Conservation (phyloP, 2,888 invertebrate genomes). For the Phymatocera aterrima region DNA sequence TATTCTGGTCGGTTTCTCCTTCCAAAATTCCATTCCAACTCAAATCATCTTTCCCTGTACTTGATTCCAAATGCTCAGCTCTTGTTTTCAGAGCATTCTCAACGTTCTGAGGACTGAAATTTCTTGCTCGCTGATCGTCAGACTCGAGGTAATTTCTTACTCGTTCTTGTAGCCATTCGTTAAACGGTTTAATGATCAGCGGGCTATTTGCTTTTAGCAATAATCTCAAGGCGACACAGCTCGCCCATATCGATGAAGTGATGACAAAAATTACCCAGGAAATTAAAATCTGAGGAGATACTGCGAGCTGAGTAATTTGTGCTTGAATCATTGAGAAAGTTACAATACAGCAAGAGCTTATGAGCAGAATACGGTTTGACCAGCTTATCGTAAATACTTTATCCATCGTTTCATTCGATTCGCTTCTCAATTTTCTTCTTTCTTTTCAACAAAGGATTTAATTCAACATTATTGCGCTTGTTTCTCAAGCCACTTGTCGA, state of each 20-base stretch:
- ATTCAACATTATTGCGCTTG: too few species aligned
- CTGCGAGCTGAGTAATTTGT: constrained; percentile 58
- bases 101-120: constrained; percentile 3
- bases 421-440: neutral
- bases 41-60: constrained; percentile 33
- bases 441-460: too few species aligned
- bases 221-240: constrained; percentile 62
- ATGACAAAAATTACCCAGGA: constrained; percentile 64
- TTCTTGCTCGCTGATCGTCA: constrained; percentile 41
- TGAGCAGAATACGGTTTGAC: constrained; percentile 64
- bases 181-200: constrained; percentile 58
- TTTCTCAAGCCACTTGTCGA: too few species aligned
- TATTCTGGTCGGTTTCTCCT: neutral
- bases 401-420: constrained; percentile 54
- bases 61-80: constrained; percentile 4
- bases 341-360: constrained; percentile 58
- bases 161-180: constrained; percentile 58
- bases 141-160: constrained; percentile 50
- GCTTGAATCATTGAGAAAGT: constrained; percentile 62
- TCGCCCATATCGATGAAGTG: constrained; percentile 66
- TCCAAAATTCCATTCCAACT: neutral
- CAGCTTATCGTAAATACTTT: constrained; percentile 64
- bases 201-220: constrained; percentile 65
- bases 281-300: constrained; percentile 65
- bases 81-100: constrained; percentile 22